A percentile compares a stretch with the other conserved stretches of the same genome.
phyloP scores from a whole-genome alignment of 1,140 invertebrate species.

The Neuroterus valhalla region DNA sequence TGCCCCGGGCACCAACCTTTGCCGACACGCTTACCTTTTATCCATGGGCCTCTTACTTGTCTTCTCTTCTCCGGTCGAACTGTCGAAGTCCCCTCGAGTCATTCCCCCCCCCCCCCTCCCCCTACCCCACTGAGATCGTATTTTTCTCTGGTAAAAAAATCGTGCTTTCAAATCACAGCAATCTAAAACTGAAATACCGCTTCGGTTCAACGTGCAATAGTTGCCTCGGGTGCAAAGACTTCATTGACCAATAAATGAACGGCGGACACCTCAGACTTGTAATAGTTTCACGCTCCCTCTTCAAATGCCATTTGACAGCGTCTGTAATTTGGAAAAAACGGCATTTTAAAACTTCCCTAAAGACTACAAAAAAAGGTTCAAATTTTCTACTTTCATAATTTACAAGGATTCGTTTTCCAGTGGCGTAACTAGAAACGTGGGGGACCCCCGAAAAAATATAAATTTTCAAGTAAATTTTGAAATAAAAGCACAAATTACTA shows the following conservation, averaged over 20 bases:
- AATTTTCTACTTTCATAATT: neutral
- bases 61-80: neutral
- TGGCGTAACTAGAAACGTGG: no score
- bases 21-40: neutral
- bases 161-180: slow-evolving; percentile 13
- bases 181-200: slow-evolving; percentile 17
- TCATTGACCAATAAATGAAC: slow-evolving; percentile 21
- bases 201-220: slow-evolving; percentile 10
- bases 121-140: neutral
- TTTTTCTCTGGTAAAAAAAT: slow-evolving; percentile 18
- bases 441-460: no score
- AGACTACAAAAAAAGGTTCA: neutral
- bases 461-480: no score
- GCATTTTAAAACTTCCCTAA: neutral
- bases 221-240: slow-evolving; percentile 24
- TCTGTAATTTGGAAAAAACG: neutral
- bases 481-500: no score
- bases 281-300: slow-evolving; percentile 25
- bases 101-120: no score
- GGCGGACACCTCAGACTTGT: slow-evolving; percentile 17
- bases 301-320: slow-evolving; percentile 20
- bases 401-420: neutral
- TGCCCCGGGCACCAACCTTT: slow-evolving; percentile 6
- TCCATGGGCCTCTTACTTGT: slow-evolving; percentile 6
- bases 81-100: neutral